These are phyloP conservation scores for Dasyurus viverrinus DNA, from an alignment of 2,113 vertebrate species.

Conservation along the genomic window DNA sequence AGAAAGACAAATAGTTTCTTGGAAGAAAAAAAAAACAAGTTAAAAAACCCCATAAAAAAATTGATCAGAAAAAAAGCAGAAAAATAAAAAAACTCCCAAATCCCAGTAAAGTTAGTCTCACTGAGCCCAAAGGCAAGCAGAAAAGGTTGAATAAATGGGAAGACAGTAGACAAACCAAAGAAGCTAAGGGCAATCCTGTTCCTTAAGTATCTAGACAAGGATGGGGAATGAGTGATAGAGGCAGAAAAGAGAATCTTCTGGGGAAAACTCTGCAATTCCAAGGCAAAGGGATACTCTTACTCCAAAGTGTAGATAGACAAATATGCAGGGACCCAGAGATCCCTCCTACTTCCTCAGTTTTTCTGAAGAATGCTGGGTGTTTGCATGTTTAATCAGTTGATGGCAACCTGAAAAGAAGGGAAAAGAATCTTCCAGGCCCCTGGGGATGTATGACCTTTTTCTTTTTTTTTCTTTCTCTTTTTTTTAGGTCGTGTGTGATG, in stretches of 20 bases:
- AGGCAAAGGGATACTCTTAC: conserved; percentile 53
- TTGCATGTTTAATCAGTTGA: background rate
- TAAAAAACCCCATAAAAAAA: conserved; percentile 46
- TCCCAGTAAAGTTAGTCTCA: background rate
- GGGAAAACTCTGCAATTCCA: conserved; percentile 34
- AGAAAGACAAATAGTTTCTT: conserved; percentile 73
- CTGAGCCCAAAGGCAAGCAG: conserved; percentile 63
- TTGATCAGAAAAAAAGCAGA: conserved; percentile 48
- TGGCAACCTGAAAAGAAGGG: conserved; percentile 40
- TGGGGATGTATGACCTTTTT: conserved; percentile 50
- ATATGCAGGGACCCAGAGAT: conserved; percentile 49
- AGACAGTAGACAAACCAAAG: conserved; percentile 59
- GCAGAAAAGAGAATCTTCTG: background rate
- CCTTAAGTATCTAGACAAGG: background rate
- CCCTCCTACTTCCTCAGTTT: conserved; percentile 56
- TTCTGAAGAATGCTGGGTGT: conserved; percentile 34
- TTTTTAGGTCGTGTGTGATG: too few species aligned
- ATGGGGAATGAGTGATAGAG: background rate
- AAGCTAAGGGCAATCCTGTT: conserved; percentile 66
- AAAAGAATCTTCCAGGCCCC: conserved; percentile 59
- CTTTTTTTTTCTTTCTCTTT: too few species aligned
- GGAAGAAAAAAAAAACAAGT: conserved; percentile 39
- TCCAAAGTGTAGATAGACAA: conserved; percentile 31
- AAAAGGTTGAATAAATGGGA: conserved; percentile 33
- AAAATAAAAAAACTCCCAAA: conserved; percentile 55